These are phyloP conservation scores for Ennomos erosarius DNA, from an alignment of 2,888 invertebrate species.

Conservation along the genomic window DNA sequence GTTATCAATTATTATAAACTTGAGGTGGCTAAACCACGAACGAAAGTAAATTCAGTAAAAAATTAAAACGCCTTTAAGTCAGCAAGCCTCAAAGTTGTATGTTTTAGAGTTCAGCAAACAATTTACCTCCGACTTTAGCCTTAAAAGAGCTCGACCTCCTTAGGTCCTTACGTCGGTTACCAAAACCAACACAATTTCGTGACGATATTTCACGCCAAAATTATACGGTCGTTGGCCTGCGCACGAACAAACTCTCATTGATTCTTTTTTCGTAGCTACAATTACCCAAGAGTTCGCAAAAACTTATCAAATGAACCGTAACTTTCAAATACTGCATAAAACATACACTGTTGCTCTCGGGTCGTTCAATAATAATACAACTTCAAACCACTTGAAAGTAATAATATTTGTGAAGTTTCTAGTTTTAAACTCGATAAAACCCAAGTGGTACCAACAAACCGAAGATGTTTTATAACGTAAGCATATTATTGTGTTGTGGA, in stretches of 20 bases:
- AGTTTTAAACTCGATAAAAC: conserved; percentile 28
- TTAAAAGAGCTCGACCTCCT: conserved; percentile 56
- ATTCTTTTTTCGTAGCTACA: conserved; percentile 39
- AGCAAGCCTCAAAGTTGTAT: background rate
- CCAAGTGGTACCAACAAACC: conserved; percentile 21
- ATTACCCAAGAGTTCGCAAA: conserved; percentile 38
- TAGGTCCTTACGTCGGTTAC: conserved; percentile 48
- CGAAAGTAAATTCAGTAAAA: no score
- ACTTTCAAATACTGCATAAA: conserved; percentile 23
- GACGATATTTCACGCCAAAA: conserved; percentile 70
- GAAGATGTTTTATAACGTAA: conserved; percentile 21
- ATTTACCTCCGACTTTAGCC: conserved; percentile 28
- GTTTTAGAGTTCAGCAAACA: conserved; percentile 8
- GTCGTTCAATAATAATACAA: conserved; percentile 23
- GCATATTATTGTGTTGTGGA: conserved; percentile 7
- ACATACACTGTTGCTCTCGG: conserved; percentile 21
- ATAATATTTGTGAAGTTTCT: conserved; percentile 26
- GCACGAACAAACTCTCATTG: conserved; percentile 41
- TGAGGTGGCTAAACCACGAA: no score
- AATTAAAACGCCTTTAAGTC: no score
- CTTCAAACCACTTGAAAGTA: conserved; percentile 19
- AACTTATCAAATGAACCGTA: conserved; percentile 39
- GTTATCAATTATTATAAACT: no score
- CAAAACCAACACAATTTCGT: conserved; percentile 65
- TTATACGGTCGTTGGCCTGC: conserved; percentile 62